These are phyloP conservation scores for Drosophila barbarae DNA, from an alignment of 2,888 invertebrate genomes.

Conservation along the genomic window DNA sequence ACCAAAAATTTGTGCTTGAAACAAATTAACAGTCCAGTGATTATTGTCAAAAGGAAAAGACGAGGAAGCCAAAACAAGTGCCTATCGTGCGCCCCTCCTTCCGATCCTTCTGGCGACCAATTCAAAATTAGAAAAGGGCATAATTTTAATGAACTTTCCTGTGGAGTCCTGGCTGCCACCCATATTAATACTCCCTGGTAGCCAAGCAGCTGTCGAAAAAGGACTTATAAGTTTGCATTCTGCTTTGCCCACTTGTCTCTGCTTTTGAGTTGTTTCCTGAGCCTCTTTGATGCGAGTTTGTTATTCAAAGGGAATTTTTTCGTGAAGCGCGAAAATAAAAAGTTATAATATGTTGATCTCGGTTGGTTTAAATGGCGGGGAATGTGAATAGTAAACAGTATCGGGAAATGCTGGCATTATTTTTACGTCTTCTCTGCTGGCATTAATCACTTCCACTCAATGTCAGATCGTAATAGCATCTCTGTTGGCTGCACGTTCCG, in stretches of 20 bases:
- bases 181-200: slow-evolving; percentile 26
- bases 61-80: slow-evolving; percentile 65
- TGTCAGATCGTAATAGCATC: slow-evolving; percentile 55
- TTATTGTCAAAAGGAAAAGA: slow-evolving; percentile 72
- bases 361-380: slow-evolving; percentile 2
- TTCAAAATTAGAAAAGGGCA: slow-evolving; percentile 74
- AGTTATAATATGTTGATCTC: slow-evolving; percentile 13
- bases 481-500: slow-evolving; percentile 52
- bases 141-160: slow-evolving; percentile 76
- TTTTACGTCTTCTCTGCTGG: slow-evolving; percentile 31
- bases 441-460: slow-evolving; percentile 60
- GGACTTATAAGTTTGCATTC: slow-evolving; percentile 67
- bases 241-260: slow-evolving; percentile 59
- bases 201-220: slow-evolving; percentile 71
- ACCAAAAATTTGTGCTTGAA: slow-evolving; percentile 46
- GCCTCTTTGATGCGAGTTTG: slow-evolving; percentile 48
- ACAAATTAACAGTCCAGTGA: slow-evolving; percentile 78
- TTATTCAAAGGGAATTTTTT: slow-evolving; percentile 43
- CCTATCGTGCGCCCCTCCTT: slow-evolving; percentile 48
- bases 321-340: slow-evolving; percentile 19
- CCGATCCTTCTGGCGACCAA: slow-evolving; percentile 28
- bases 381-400: background rate
- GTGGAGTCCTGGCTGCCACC: slow-evolving; percentile 26
- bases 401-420: slow-evolving; percentile 6
- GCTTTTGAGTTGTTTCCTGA: slow-evolving; percentile 54